Base-by-base conservation (phyloP, 1,140 invertebrate species). In the Belonocnema kinseyi region DNA sequence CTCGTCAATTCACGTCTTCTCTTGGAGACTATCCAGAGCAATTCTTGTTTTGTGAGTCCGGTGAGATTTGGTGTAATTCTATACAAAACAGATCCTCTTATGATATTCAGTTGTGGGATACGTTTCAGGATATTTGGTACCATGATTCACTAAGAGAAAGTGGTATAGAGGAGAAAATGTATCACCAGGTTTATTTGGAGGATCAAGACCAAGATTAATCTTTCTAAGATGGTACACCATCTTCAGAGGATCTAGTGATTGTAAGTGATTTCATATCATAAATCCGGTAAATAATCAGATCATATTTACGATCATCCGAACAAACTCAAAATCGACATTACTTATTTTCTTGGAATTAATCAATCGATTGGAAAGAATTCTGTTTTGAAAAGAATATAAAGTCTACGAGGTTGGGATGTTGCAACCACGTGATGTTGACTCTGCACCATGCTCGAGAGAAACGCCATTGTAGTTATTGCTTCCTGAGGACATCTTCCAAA, bases 401-500 rank as follows among this genome's bases (percentile, higher is more conserved):
- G 16, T 12, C n/a, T 16, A 26, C 16, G 33, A 33, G 33, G 61
- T 33, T 66, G 26, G 26, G 26, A 66, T 66, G 33, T 21, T 66
- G 26, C 12, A 33, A 66, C 61, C 61, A 66, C 61, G 61, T 66
- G 61, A 66, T 66, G 61, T 66, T 66, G 61, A 66, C 61, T 66
- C 12, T 8, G 40, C 14, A 66, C 14, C 61, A 40, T 66, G 61
- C 61, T 66, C 61, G 26, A 66, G 13, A 66, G 14, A 12, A 66
- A 66, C 33, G 26, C 61, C 61, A 66, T 66, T 66, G 61, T 66
- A 26, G 19, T 11, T 26, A 58, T 11, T 21, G 56, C 19, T 21
- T 58, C 10, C 56, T 11, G 17, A 21, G 40, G 40, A 46, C 6
- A 46, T 46, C 40, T 46, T 58, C 54, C n/a, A 56, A 56, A 46